Percentiles rank a stretch among this genome's conserved stretches.
These are phyloP conservation scores for Scomber japonicus DNA, from an alignment of 2,113 vertebrate species.

Conservation along the genomic window DNA sequence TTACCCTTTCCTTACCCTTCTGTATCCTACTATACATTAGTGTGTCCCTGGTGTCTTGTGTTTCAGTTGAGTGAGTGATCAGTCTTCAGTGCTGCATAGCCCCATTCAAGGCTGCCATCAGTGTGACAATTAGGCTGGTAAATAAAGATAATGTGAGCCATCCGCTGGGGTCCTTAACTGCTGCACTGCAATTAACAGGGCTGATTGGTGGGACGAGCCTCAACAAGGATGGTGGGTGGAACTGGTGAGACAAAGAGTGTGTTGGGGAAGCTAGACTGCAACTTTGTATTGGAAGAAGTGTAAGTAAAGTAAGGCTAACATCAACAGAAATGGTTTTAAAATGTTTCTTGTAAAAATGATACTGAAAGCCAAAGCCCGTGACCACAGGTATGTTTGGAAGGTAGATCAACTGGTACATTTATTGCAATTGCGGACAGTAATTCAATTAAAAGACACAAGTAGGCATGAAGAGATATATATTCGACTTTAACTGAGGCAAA, in stretches of 20 bases:
- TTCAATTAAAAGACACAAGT: too few species aligned
- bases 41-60: slow-evolving; percentile 50
- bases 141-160: slow-evolving; percentile 79
- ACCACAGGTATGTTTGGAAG: too few species aligned
- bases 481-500: too few species aligned
- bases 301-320: neutral
- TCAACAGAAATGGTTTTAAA: too few species aligned
- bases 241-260: slow-evolving; percentile 28
- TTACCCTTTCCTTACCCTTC: neutral
- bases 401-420: too few species aligned
- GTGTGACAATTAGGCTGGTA: slow-evolving; percentile 73
- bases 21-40: slow-evolving; percentile 21
- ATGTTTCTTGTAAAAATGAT: neutral
- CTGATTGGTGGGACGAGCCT: slow-evolving; percentile 63
- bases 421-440: too few species aligned
- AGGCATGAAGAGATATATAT: too few species aligned
- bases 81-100: slow-evolving; percentile 55
- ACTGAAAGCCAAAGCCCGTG: neutral
- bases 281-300: slow-evolving; percentile 17
- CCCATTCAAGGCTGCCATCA: slow-evolving; percentile 68
- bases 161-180: slow-evolving; percentile 68
- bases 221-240: slow-evolving; percentile 39
- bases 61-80: slow-evolving; percentile 66
- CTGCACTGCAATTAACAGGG: slow-evolving; percentile 69
- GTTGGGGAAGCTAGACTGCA: neutral